phyloP scores from a whole-genome alignment of 2,113 vertebrate genomes.

The Chloroceryle aenea region DNA sequence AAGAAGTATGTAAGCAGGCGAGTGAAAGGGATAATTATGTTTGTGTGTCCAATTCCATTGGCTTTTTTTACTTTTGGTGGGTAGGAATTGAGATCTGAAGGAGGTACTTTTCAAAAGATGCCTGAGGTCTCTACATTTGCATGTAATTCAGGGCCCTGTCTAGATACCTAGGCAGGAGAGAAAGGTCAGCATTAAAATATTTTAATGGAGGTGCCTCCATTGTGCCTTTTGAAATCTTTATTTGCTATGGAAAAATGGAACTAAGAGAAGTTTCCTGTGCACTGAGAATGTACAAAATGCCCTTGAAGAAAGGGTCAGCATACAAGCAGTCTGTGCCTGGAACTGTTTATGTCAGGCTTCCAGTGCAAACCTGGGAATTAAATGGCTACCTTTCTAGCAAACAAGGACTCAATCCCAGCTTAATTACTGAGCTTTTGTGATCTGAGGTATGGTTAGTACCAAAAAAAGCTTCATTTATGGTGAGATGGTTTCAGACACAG shows the following conservation, averaged over 20 bases:
- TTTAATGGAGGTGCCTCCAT: background rate
- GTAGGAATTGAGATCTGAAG: background rate
- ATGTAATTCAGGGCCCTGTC: background rate
- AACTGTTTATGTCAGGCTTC: background rate
- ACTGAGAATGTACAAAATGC: background rate
- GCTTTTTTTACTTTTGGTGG: background rate
- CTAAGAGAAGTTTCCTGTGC: background rate
- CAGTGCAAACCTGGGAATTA: background rate
- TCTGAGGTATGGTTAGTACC: background rate
- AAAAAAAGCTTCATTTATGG: background rate
- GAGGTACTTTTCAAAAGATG: background rate
- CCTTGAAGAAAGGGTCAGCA: background rate
- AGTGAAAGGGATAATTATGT: background rate
- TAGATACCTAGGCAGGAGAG: background rate
- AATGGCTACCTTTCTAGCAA: background rate
- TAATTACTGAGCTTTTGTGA: background rate
- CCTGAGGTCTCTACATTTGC: fast-evolving
- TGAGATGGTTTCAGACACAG: background rate
- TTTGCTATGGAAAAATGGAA: background rate
- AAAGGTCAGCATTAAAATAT: background rate
- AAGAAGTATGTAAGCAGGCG: background rate
- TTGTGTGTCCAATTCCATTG: background rate
- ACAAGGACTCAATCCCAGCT: background rate
- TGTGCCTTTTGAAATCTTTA: background rate
- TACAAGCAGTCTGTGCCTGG: background rate